Percentiles rank a stretch among this genome's conserved stretches.
Conservation (phyloP, 2,888 invertebrate species). For the Volucella zonaria region DNA sequence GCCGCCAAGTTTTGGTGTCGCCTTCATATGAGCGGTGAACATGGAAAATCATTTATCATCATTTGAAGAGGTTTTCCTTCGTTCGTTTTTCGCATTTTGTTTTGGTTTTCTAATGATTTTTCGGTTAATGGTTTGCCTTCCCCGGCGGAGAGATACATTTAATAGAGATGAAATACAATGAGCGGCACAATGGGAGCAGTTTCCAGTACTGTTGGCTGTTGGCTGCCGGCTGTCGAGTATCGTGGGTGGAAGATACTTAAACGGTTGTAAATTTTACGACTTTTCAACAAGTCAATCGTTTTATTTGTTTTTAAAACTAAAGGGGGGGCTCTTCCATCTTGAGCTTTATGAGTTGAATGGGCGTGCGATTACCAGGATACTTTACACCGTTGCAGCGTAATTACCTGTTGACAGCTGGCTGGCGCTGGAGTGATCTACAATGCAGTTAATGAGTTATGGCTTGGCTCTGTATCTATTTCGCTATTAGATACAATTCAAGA, state of each 20-base stretch:
- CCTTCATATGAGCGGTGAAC: slow-evolving; percentile 37
- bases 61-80: slow-evolving; percentile 11
- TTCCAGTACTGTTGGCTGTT: not conserved
- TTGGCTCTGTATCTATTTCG: no score
- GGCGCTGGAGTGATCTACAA: no score
- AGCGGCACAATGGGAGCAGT: not conserved
- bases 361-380: slow-evolving; percentile 4
- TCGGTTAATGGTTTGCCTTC: not conserved
- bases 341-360: not conserved
- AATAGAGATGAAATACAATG: slow-evolving; percentile 6
- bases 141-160: slow-evolving; percentile 4
- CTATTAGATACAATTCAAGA: no score
- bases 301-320: not conserved
- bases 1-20: slow-evolving; percentile 35
- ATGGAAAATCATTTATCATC: slow-evolving; percentile 53
- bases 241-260: not conserved
- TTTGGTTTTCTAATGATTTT: not conserved
- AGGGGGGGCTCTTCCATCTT: not conserved
- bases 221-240: not conserved
- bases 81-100: slow-evolving; percentile 7
- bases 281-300: slow-evolving; percentile 7
- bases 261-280: slow-evolving; percentile 20
- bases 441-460: no score
- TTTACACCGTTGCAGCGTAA: no score
- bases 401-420: no score